phyloP scores from a whole-genome alignment of 2,797 vertebrate species.

The Eulemur albifrons region DNA sequence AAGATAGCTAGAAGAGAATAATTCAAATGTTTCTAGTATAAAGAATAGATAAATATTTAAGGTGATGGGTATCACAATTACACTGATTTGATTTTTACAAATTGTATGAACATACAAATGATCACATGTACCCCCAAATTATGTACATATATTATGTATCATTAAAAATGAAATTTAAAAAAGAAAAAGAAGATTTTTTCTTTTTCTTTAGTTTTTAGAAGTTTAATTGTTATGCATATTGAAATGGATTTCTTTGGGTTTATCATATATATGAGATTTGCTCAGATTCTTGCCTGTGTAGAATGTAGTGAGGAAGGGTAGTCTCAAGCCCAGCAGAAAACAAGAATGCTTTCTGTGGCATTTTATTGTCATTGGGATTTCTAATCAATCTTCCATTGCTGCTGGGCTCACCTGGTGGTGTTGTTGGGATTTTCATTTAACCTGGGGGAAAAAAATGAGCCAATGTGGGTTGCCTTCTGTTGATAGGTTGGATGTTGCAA shows the following conservation, averaged over 20 bases:
- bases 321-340: background rate
- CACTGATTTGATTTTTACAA: background rate
- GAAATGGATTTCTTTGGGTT: background rate
- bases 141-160: background rate
- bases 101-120: background rate
- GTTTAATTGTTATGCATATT: background rate
- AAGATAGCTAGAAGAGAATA: background rate
- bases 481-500: background rate
- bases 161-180: background rate
- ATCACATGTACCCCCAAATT: background rate
- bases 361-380: background rate
- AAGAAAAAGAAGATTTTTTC: background rate
- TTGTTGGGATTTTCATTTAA: background rate
- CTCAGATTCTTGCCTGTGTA: background rate
- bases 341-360: background rate
- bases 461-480: background rate
- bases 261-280: background rate
- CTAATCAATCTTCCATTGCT: background rate
- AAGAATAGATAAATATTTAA: background rate
- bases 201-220: background rate
- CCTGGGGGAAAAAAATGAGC: background rate
- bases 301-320: background rate
- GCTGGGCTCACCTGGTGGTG: background rate
- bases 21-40: background rate
- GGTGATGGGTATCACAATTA: no score